These are phyloP conservation scores for Xiphorhynchus elegans DNA, from an alignment of 2,113 vertebrate genomes.

Conservation along the genomic window DNA sequence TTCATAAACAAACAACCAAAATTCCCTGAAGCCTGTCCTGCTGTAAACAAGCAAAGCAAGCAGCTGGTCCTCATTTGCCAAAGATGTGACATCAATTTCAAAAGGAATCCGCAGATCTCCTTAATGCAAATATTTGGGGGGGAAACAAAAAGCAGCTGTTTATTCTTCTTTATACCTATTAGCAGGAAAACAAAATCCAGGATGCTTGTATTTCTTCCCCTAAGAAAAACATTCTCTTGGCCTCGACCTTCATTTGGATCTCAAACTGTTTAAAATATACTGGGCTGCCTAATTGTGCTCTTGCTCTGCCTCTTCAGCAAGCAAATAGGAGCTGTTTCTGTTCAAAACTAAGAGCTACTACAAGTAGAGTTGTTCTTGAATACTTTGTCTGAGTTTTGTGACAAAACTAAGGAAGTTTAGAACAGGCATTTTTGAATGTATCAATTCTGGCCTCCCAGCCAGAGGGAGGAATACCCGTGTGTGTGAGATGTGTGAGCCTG, in stretches of 20 bases:
- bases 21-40: constrained; percentile 2
- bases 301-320: not conserved
- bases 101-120: constrained; percentile 46
- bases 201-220: constrained; percentile 3
- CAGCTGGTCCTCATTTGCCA: constrained; percentile 72
- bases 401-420: not conserved
- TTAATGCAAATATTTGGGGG: constrained; percentile 63
- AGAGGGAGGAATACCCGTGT: not conserved
- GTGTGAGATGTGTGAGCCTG: not conserved
- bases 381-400: not conserved
- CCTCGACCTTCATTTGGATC: not conserved
- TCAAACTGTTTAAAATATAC: not conserved
- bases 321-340: not conserved
- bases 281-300: not conserved
- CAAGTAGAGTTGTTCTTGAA: not conserved
- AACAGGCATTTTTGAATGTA: not conserved
- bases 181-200: constrained; percentile 39
- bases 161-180: constrained; percentile 66
- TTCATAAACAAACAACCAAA: not conserved
- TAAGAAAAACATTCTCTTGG: constrained; percentile 61
- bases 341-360: not conserved
- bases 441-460: not conserved
- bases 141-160: constrained; percentile 70
- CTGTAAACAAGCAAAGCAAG: constrained; percentile 56
- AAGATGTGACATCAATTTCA: constrained; percentile 40